Conservation (phyloP, 2,888 invertebrate genomes). For the Ormyrus rosae region DNA sequence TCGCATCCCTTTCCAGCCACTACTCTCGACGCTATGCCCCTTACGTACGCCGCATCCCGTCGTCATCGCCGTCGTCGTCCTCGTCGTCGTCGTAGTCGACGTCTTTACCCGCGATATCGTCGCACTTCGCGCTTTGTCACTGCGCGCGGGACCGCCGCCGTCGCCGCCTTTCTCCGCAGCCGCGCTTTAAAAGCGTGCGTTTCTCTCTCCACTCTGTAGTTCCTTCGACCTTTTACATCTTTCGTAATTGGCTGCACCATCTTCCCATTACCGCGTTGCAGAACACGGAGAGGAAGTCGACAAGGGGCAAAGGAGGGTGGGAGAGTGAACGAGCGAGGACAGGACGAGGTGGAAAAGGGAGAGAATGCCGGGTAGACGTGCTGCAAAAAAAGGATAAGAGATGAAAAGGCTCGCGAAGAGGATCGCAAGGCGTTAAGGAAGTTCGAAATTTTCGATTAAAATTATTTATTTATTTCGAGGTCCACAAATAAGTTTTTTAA, state of each 20-base stretch:
- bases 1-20: slow-evolving; percentile 20
- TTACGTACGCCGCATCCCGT: background rate
- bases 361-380: background rate
- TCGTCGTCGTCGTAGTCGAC: background rate
- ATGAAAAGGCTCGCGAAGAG: slow-evolving; percentile 8
- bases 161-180: background rate
- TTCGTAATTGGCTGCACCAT: slow-evolving; percentile 30
- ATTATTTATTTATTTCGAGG: too few relatives aligned
- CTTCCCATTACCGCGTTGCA: slow-evolving; percentile 15
- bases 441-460: too few relatives aligned
- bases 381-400: background rate
- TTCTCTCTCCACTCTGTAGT: background rate
- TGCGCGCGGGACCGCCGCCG: background rate
- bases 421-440: background rate
- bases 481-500: too few relatives aligned
- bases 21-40: background rate
- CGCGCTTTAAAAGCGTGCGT: background rate
- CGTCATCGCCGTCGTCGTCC: background rate
- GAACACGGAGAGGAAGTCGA: background rate
- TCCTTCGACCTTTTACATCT: slow-evolving; percentile 33
- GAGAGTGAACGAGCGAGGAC: background rate
- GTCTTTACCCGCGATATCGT: background rate
- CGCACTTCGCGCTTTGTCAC: background rate
- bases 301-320: background rate
- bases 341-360: background rate